Percentiles rank a stretch among this genome's conserved stretches.
Conservation (phyloP, 2,888 invertebrate genomes). For the Hypolimnas misippus region DNA sequence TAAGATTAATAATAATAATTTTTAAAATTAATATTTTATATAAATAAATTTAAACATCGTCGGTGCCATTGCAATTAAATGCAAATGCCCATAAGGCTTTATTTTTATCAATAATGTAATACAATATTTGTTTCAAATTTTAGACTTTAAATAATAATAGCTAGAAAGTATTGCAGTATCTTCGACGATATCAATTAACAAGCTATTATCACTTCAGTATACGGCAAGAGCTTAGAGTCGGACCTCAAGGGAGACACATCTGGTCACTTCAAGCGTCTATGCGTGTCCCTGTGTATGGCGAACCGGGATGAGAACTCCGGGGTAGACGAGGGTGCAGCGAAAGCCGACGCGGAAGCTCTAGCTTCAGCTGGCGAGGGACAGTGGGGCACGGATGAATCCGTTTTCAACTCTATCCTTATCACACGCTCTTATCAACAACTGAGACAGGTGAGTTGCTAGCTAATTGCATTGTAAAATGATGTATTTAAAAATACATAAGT, state of each 20-base stretch:
- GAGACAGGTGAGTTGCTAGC: slow-evolving; percentile 81
- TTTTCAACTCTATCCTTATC: slow-evolving; percentile 93
- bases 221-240: slow-evolving; percentile 90
- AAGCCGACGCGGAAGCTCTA: slow-evolving; percentile 92
- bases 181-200: neutral
- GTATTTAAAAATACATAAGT: too few species aligned
- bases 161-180: too few species aligned
- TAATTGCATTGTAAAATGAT: too few species aligned
- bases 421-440: slow-evolving; percentile 95
- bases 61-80: too few species aligned
- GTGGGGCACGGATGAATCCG: slow-evolving; percentile 96
- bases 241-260: slow-evolving; percentile 96
- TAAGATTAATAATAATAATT: too few species aligned
- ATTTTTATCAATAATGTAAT: too few species aligned
- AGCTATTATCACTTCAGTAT: slow-evolving; percentile 85
- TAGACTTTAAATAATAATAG: too few species aligned
- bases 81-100: too few species aligned
- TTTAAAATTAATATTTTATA: too few species aligned
- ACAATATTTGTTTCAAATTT: too few species aligned
- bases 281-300: slow-evolving; percentile 94
- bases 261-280: slow-evolving; percentile 96
- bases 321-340: slow-evolving; percentile 91
- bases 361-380: slow-evolving; percentile 91
- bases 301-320: slow-evolving; percentile 96
- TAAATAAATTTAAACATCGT: too few species aligned